Percentiles rank a stretch among this genome's conserved stretches.
Evolutionary conservation across 2,888 invertebrate species (phyloP).

Genomic region (Eristalinus aeneus): DNA sequence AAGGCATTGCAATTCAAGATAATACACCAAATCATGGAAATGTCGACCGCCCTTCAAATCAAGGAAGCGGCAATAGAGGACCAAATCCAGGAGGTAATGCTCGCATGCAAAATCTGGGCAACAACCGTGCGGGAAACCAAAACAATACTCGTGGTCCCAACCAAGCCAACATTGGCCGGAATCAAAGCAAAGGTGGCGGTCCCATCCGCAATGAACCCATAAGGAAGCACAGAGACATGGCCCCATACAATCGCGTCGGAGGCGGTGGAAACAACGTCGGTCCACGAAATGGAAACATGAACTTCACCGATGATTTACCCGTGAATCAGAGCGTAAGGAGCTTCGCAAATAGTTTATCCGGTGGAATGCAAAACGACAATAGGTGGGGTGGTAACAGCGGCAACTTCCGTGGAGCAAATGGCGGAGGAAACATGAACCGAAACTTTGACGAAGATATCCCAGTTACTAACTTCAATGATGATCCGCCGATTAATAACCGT

Average conservation of each 20-base stretch:
- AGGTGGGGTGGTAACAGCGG: conserved; percentile 68
- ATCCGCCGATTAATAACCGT: conserved; percentile 18
- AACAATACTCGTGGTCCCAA: conserved; percentile 4
- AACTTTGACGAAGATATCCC: conserved; percentile 58
- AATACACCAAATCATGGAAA: neutral
- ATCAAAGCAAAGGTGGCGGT: conserved; percentile 25
- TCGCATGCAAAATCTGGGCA: conserved; percentile 2
- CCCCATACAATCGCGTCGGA: conserved; percentile 44
- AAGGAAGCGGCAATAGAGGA: neutral
- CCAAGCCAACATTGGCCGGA: conserved; percentile 29
- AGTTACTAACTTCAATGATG: conserved; percentile 48
- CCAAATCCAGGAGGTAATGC: conserved; percentile 12
- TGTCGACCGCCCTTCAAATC: neutral
- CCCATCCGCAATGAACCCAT: conserved; percentile 49
- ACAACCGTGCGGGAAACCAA: neutral
- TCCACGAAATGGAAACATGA: conserved; percentile 65
- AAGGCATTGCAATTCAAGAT: conserved; percentile 1
- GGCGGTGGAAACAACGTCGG: conserved; percentile 49
- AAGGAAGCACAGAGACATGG: neutral
- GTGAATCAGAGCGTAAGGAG: conserved; percentile 58
- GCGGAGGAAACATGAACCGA: conserved; percentile 65
- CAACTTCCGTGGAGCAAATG: conserved; percentile 5
- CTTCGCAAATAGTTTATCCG: conserved; percentile 45
- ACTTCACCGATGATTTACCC: conserved; percentile 60
- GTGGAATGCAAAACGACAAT: conserved; percentile 33